phyloP scores from a whole-genome alignment of 2,888 invertebrate species.

The Molanna angustata region DNA sequence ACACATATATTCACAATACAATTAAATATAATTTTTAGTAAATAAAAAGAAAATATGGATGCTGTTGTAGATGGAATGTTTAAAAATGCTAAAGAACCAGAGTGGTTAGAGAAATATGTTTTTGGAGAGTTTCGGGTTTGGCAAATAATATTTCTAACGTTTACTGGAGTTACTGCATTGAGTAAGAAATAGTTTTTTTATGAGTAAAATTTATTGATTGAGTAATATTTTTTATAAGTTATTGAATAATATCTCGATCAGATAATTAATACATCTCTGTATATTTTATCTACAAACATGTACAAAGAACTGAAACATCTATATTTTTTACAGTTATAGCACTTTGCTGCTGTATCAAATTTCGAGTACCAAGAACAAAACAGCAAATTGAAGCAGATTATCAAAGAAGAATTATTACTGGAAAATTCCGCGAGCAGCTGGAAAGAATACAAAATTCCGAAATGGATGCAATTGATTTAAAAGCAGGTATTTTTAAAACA shows the following conservation, averaged over 20 bases:
- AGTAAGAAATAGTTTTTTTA: constrained; percentile 54
- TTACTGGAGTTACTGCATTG: constrained; percentile 60
- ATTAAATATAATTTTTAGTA: not conserved
- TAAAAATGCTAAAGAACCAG: constrained; percentile 53
- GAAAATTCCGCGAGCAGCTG: constrained; percentile 77
- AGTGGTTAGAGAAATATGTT: constrained; percentile 71
- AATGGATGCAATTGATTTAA: constrained; percentile 79
- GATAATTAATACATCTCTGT: no score
- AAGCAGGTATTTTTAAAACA: constrained; percentile 57
- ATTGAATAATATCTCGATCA: constrained; percentile 2
- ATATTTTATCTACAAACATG: no score
- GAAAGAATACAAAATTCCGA: constrained; percentile 80
- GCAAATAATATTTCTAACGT: constrained; percentile 75
- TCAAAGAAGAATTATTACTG: constrained; percentile 76
- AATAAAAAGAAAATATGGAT: constrained; percentile 39
- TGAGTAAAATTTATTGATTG: no score
- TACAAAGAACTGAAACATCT: no score
- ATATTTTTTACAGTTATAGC: constrained; percentile 64
- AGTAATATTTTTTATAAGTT: no score
- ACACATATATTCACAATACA: no score
- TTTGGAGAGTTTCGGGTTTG: constrained; percentile 72
- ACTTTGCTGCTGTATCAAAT: constrained; percentile 86
- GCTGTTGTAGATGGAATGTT: constrained; percentile 45
- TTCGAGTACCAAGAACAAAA: constrained; percentile 90
- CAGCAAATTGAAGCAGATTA: constrained; percentile 95